Base-by-base conservation (phyloP, 2,888 invertebrate species). In the Anarsia innoxiella region DNA sequence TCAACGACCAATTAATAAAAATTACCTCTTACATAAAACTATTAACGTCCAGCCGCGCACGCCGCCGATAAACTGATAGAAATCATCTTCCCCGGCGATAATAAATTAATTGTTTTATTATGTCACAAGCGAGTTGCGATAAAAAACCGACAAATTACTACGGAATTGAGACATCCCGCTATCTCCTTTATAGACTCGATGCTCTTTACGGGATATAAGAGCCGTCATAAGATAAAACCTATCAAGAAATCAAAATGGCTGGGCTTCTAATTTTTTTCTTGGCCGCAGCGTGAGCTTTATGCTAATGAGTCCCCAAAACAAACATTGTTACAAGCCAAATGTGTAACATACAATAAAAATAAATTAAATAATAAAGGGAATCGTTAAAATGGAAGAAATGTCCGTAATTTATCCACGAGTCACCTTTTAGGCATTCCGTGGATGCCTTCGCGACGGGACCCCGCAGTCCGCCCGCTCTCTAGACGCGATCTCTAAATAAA, bases 311-410 rank as follows among this genome's bases (percentile, higher is more conserved):
- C 71, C 71, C 74, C 77, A 83, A 83, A 84, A 84, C 84, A 84
- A 84, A 84, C 80, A 80, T 79, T 76, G 80, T 75, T 80, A 80
- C 79, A 77, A 75, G 73, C 66, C 71, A 73, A 83, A 84, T 84
- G 82, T 82, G 84, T 83, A 84, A 84, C 82, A 77, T 78, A 77
- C 77, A 66, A 82, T 82, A 79, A 75, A 79, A 82, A 83, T 83
- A 84, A 83, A 83, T 84, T 82, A 83, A 83, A 83, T 79, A 82
- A 83, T 84, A 83, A 82, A 80, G 74, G 70, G 78, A 73, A 80
- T 84, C 84, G 80, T 84, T 84, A 84, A 84, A 84, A 84, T 77
- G 74, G 73, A 80, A 78, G 79, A 84, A 82, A 84, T 82, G 77
- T 73, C 61, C 66, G 83, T 84, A 83, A 84, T 84, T 83, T 84